Evolutionary conservation across 2,797 vertebrate species (phyloP).

Genomic region (Eulemur coronatus): DNA sequence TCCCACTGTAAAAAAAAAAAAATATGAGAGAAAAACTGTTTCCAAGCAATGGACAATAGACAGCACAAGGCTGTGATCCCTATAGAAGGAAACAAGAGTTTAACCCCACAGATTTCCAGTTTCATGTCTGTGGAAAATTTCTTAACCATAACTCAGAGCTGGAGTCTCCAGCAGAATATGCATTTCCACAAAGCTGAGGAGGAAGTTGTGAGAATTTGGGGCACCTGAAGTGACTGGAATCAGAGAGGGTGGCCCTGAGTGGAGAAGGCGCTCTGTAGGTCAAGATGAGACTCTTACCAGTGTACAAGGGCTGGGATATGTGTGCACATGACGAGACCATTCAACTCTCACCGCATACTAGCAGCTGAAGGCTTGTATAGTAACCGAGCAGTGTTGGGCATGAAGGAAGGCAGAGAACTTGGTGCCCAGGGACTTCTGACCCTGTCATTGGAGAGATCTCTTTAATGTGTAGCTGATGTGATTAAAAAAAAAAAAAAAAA

Average conservation of each 20-base stretch:
- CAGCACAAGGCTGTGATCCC: background rate
- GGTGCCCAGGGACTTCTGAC: fast-evolving
- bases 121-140: background rate
- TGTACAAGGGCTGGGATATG: fast-evolving
- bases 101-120: background rate
- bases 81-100: background rate
- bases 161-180: background rate
- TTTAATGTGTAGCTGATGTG: background rate
- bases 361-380: background rate
- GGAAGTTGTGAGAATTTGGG: background rate
- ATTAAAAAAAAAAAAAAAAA: too few relatives aligned
- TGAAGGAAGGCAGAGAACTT: background rate
- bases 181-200: background rate
- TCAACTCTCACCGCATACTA: background rate
- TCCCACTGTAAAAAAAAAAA: background rate
- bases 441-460: fast-evolving
- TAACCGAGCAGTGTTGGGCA: background rate
- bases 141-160: background rate
- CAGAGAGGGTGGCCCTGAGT: background rate
- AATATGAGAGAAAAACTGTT: background rate
- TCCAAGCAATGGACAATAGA: background rate
- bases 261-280: fast-evolving
- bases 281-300: too few relatives aligned
- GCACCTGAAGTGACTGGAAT: background rate
- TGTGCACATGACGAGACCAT: too few relatives aligned